phyloP scores from a whole-genome alignment of 2,113 vertebrate species.

The Petroica traversi region DNA sequence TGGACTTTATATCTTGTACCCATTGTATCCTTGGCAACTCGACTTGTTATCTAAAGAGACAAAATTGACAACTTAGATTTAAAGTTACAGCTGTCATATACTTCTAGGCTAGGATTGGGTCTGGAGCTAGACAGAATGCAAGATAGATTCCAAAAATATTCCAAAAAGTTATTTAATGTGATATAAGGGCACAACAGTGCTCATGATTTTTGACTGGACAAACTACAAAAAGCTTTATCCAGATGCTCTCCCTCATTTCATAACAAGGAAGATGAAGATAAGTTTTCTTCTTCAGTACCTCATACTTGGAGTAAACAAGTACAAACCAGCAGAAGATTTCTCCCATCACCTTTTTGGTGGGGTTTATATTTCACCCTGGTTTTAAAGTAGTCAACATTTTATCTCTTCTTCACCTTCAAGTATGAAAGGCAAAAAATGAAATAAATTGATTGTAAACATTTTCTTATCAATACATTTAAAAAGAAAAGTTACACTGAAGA shows the following conservation, averaged over 20 bases:
- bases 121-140: neutral
- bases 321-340: neutral
- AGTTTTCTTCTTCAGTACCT: neutral
- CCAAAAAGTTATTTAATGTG: neutral
- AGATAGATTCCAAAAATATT: neutral
- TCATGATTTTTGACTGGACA: neutral
- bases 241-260: neutral
- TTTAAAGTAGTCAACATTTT: neutral
- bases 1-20: conserved; percentile 33
- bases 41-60: conserved; percentile 22
- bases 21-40: conserved; percentile 56
- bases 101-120: neutral
- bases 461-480: neutral
- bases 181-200: neutral
- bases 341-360: neutral
- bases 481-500: neutral
- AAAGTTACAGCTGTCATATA: neutral
- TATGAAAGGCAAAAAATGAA: neutral
- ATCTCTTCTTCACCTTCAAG: neutral
- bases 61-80: conserved; percentile 42
- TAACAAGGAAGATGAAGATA: neutral
- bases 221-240: neutral
- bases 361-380: neutral
- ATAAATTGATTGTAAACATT: neutral
- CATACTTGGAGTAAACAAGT: neutral